Conservation (phyloP, 1,140 invertebrate species). For the Aphis gossypii region DNA sequence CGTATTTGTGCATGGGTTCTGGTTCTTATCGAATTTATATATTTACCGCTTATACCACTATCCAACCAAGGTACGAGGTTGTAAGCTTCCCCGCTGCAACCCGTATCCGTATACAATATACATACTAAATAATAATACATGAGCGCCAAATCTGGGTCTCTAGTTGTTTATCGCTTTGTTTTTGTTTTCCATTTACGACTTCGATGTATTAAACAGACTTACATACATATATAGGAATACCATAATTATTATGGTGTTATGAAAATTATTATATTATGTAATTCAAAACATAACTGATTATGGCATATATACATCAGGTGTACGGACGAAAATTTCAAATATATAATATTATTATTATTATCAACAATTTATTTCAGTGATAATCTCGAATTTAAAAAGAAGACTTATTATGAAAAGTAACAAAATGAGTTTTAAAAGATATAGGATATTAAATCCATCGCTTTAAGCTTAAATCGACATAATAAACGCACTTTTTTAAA, state of each 20-base stretch:
- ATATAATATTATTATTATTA: too few species aligned
- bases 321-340: too few species aligned
- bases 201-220: background rate
- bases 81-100: background rate
- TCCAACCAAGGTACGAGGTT: background rate
- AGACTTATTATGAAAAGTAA: background rate
- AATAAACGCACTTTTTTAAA: background rate
- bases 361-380: too few species aligned
- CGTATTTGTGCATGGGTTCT: background rate
- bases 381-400: too few species aligned
- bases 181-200: background rate
- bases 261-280: background rate
- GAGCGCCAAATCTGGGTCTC: background rate
- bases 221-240: background rate
- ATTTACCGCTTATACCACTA: background rate
- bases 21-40: constrained; percentile 2
- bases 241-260: background rate
- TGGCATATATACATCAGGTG: too few species aligned
- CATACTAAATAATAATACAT: background rate
- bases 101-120: background rate
- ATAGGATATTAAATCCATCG: background rate
- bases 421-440: background rate
- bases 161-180: background rate
- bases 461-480: background rate
- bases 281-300: too few species aligned